Evolutionary conservation across 1,140 invertebrate genomes (phyloP), one percentile per base, ranked within the genome.

Genomic region (Ceratina calcarata): DNA sequence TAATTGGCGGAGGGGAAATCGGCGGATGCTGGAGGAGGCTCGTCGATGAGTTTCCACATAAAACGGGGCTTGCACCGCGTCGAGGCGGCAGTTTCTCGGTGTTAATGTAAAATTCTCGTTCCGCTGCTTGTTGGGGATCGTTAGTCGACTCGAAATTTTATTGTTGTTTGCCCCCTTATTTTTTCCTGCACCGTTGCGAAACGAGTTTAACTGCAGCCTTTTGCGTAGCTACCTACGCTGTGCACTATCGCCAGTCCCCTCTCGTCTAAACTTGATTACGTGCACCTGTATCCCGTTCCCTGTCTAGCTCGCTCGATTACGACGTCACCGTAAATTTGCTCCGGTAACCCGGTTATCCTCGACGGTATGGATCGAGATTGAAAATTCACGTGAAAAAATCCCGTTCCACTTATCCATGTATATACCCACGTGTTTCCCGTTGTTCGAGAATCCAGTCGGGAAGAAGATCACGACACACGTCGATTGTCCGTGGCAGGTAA

Each of bases 401-500:
- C 58, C 37, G 6, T 45, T 10, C 10, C 37, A 7, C 18, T 6
- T 7, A 4, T 16, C 12, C 16, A 13, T 67, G 22, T 20, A 15
- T 32, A 32, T 32, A 32, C 27, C 27, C 27, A 4, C 45, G n/a
- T 1, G 7, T 8, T 20, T 18, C 7, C 2, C 18, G 65, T 16
- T 22, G 65, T 8, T 13, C 37, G 62, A 32, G 27, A 37, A 1
- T 16, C 4, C 60, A 13, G 16, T 3, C n/a, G 3, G 0, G 65
- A 69, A 75, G 62, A 75, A 76, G 71, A 67, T 68, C 45, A 27
- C 58, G 71, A 82, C 75, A 69, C 53, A 22, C 53, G 61, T 76
- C 67, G 76, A 22, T 86, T 75, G 84, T 80, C 57, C 67, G 22
- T 82, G 73, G 83, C 76, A 85, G 83, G 83, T 81, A 83, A 85